phyloP scores from a whole-genome alignment of 1,140 invertebrate genomes.

The Bombus consobrinus region DNA sequence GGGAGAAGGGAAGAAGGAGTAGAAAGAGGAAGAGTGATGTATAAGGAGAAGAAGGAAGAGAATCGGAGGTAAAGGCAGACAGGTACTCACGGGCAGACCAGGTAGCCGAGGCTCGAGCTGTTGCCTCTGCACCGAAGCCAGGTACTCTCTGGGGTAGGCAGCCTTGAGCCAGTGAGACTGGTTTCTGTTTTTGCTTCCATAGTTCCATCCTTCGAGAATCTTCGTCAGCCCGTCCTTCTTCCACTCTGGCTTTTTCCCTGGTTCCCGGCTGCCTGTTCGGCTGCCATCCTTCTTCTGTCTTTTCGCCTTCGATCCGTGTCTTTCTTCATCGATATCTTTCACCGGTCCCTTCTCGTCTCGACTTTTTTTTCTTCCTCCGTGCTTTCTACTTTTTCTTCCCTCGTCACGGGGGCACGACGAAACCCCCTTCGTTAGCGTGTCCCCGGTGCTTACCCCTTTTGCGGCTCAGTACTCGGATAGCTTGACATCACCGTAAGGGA shows the following conservation, averaged over 20 bases:
- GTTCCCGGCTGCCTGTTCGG: slow-evolving; percentile 13
- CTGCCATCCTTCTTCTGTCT: slow-evolving; percentile 41
- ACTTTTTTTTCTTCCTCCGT: slow-evolving; percentile 57
- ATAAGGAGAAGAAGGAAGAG: slow-evolving; percentile 19
- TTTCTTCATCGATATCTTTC: slow-evolving; percentile 66
- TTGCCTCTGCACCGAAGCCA: slow-evolving; percentile 41
- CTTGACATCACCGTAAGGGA: neutral
- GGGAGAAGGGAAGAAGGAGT: neutral
- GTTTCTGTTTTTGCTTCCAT: slow-evolving; percentile 83
- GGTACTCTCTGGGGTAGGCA: slow-evolving; percentile 66
- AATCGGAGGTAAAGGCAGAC: slow-evolving; percentile 65
- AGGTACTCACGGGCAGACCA: slow-evolving; percentile 68
- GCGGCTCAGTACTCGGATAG: neutral
- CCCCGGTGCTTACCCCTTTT: neutral
- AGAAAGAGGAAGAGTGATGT: neutral
- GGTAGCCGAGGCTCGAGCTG: slow-evolving; percentile 58
- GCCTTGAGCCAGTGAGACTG: slow-evolving; percentile 83
- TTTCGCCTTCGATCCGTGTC: slow-evolving; percentile 46
- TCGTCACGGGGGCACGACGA: neutral
- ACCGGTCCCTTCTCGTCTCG: slow-evolving; percentile 58
- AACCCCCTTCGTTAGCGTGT: neutral
- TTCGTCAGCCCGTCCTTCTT: slow-evolving; percentile 79
- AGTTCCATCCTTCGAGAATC: slow-evolving; percentile 80
- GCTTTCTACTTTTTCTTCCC: neutral
- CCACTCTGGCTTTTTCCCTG: slow-evolving; percentile 62